phyloP scores from a whole-genome alignment of 2,888 invertebrate species.

The Platycnemis pennipes region DNA sequence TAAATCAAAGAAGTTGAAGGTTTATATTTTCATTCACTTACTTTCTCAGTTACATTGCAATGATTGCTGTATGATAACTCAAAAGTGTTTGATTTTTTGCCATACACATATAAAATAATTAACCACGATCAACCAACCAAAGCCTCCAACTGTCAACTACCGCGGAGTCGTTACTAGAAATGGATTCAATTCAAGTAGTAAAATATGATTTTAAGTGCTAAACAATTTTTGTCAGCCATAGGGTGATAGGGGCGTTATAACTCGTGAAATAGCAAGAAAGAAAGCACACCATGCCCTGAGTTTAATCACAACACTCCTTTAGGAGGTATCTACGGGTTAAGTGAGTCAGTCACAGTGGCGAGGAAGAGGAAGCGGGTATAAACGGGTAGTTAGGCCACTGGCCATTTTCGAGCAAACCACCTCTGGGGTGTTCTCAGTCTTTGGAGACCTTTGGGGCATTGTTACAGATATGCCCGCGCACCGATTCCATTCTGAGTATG shows the following conservation, averaged over 20 bases:
- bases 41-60: too few species aligned
- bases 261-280: neutral
- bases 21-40: too few species aligned
- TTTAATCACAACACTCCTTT: neutral
- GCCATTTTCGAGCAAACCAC: neutral
- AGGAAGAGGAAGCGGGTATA: neutral
- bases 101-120: too few species aligned
- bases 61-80: too few species aligned
- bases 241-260: neutral
- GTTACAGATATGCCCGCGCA: neutral
- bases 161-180: too few species aligned
- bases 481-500: neutral
- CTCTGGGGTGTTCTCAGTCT: neutral
- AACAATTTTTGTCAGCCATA: neutral
- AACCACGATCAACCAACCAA: too few species aligned
- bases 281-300: neutral
- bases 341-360: neutral
- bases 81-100: too few species aligned
- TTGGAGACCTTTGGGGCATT: neutral
- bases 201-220: too few species aligned
- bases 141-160: too few species aligned
- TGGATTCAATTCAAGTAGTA: too few species aligned
- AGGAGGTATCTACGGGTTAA: neutral
- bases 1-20: too few species aligned
- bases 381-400: neutral